phyloP scores from a whole-genome alignment of 2,888 invertebrate species.

The Polymixis lichenea region DNA sequence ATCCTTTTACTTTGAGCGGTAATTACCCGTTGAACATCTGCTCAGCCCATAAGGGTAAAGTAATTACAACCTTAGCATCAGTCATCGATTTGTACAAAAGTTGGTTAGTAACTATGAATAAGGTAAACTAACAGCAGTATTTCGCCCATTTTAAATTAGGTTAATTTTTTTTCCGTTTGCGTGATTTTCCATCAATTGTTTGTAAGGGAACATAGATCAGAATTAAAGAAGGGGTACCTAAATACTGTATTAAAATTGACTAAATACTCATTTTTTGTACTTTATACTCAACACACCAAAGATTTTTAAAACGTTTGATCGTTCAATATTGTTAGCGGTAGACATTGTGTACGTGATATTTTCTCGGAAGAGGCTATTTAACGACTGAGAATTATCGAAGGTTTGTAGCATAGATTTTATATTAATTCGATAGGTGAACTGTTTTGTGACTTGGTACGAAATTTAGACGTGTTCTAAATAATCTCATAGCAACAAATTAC shows the following conservation, averaged over 20 bases:
- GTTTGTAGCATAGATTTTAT: constrained; percentile 24
- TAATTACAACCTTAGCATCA: constrained; percentile 7
- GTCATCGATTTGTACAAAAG: constrained; percentile 26
- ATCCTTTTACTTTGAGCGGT: constrained; percentile 3
- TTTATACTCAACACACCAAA: constrained; percentile 65
- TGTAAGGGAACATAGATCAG: not conserved
- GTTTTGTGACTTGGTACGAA: not conserved
- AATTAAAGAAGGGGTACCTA: not conserved
- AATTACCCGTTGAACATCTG: constrained; percentile 1
- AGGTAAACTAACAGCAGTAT: constrained; percentile 10
- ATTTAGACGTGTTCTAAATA: not conserved
- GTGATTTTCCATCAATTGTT: not conserved
- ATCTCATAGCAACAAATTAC: not conserved
- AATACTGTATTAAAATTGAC: constrained; percentile 8
- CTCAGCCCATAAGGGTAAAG: not conserved
- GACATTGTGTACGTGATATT: constrained; percentile 62
- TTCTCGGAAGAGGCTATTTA: constrained; percentile 66
- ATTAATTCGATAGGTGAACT: constrained; percentile 35
- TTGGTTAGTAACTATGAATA: constrained; percentile 22
- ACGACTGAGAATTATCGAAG: constrained; percentile 59
- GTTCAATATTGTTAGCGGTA: constrained; percentile 59
- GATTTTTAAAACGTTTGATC: constrained; percentile 59
- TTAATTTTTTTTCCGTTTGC: not conserved
- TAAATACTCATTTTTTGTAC: constrained; percentile 51
- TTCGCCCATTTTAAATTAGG: constrained; percentile 12